Evolutionary conservation across 2,888 invertebrate species (phyloP), one percentile per base, ranked within the genome.

Genomic region (Sarcophaga rosellei): DNA sequence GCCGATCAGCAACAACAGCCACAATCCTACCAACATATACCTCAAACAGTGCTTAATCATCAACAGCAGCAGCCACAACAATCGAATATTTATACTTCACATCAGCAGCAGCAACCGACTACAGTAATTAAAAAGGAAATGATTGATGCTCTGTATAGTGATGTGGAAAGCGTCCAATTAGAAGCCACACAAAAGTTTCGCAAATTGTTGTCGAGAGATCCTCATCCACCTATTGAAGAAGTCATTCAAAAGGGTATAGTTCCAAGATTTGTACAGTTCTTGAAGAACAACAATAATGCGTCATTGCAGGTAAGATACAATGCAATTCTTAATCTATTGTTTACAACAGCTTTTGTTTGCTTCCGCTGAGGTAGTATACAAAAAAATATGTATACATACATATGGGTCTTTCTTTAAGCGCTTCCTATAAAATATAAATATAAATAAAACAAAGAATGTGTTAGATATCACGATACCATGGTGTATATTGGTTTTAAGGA

Each of bases 191-290:
- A 98, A 92, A 97, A 97, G 92, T 98, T 99, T 94, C 95, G 99
- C 84, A 99, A 98, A 94, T 94, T 99, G 74, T 94, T 99, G 77
- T 98, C 98, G 89, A 95, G 97, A 92, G 99, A 99, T 94, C 98
- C 99, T 4, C 98, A 98, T 94, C 99, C 99, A 78, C 99, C 99
- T 3, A 99, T 99, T 89, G 98, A 99, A 93, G 98, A 98, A 94
- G 99, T 99, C 65, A 98, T 99, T 91, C 95, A 96, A 89, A 97
- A 98, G 84, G 99, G 98, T 90, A 97, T 99, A 91, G 97, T 99
- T 88, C 98, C 98, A 59, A 95, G 96, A 93, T 98, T 99, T 94
- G 98, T 99, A 47, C 96, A 97, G 92, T 98, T 99, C 93, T 94
- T 99, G 88, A 95, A 96, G 91, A 96, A 96, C 93, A 95, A 96